Evolutionary conservation across 2,113 vertebrate genomes (phyloP).

Genomic region (Entelurus aequoreus): DNA sequence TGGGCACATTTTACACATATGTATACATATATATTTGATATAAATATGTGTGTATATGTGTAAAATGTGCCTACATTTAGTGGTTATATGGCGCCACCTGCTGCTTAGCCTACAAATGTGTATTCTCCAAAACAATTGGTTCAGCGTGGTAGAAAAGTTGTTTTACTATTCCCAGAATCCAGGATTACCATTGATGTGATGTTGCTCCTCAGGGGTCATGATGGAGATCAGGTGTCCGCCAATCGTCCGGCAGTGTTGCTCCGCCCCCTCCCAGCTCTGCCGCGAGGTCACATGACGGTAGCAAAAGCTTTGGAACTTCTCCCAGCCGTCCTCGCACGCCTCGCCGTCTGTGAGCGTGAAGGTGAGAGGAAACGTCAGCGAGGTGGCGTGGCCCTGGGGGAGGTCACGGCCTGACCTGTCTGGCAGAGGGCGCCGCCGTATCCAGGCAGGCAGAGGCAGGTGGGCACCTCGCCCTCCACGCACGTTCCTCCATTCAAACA

Average conservation of each 20-base stretch:
- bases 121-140: no score
- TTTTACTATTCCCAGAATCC: no score
- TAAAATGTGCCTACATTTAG: no score
- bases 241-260: constrained; percentile 79
- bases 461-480: constrained; percentile 61
- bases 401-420: constrained; percentile 65
- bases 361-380: not conserved
- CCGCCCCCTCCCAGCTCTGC: constrained; percentile 88
- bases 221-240: constrained; percentile 86
- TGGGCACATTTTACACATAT: no score
- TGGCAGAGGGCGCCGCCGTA: constrained; percentile 86
- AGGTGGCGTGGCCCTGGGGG: no score
- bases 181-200: constrained; percentile 81
- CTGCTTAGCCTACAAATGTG: no score
- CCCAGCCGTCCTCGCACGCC: constrained; percentile 81
- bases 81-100: no score
- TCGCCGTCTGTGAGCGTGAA: constrained; percentile 66
- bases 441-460: constrained; percentile 84
- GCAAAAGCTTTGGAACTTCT: constrained; percentile 86
- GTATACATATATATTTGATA: no score
- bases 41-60: no score
- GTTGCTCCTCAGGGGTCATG: constrained; percentile 86
- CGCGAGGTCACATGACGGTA: constrained; percentile 84
- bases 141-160: no score
- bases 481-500: constrained; percentile 93